Evolutionary conservation across 2,888 invertebrate species (phyloP).

Genomic region (Elaeidobius kamerunicus): DNA sequence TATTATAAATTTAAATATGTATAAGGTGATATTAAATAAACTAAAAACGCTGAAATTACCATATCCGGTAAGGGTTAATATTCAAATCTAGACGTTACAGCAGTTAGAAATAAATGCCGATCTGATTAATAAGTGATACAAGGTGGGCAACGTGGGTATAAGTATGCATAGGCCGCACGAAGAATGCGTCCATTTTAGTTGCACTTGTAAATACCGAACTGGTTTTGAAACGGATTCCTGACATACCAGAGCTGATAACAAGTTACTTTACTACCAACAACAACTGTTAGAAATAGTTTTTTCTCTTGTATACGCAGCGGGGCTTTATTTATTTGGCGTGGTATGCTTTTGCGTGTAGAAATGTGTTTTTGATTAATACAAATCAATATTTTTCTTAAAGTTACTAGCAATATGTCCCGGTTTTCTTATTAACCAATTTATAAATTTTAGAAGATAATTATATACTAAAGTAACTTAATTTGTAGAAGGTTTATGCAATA

Average conservation of each 20-base stretch:
- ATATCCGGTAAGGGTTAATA: too few species aligned
- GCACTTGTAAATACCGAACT: slow-evolving; percentile 14
- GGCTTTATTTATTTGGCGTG: slow-evolving; percentile 9
- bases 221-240: slow-evolving; percentile 22
- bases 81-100: too few species aligned
- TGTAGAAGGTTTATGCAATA: too few species aligned
- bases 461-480: too few species aligned
- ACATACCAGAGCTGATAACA: slow-evolving; percentile 19
- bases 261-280: slow-evolving; percentile 9
- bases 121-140: background rate
- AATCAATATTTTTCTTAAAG: too few species aligned
- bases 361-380: too few species aligned
- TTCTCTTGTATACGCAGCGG: background rate
- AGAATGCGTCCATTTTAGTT: slow-evolving; percentile 12
- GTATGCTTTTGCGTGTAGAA: slow-evolving; percentile 11
- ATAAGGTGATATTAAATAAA: too few species aligned
- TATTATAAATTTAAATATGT: too few species aligned
- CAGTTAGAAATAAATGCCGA: background rate
- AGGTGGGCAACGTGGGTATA: slow-evolving; percentile 1
- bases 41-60: too few species aligned
- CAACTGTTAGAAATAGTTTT: slow-evolving; percentile 8
- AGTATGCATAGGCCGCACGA: background rate
- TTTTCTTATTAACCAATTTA: too few species aligned
- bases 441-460: too few species aligned
- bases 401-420: too few species aligned